Evolutionary conservation across 1,140 invertebrate species (phyloP).

Genomic region (Drosophila varians): DNA sequence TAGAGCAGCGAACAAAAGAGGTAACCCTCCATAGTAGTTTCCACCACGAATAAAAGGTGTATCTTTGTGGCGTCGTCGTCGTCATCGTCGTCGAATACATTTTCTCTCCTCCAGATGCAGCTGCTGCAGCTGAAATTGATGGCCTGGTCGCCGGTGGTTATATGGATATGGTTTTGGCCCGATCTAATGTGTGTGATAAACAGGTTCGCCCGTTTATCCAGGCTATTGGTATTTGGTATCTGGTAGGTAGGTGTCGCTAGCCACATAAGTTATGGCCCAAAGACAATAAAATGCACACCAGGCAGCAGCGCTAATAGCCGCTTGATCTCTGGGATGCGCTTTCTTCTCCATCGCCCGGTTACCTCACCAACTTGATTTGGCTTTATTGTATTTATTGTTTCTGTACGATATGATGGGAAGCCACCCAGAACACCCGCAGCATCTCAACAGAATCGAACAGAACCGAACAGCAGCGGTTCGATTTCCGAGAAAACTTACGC

Average conservation of each 20-base stretch:
- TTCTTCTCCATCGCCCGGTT: constrained; percentile 26
- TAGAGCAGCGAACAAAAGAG: constrained; percentile 82
- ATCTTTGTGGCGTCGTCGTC: constrained; percentile 53
- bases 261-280: constrained; percentile 73
- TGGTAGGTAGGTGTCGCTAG: constrained; percentile 75
- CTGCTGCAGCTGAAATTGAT: constrained; percentile 76
- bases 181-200: constrained; percentile 81
- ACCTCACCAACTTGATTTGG: constrained; percentile 53
- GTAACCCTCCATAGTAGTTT: constrained; percentile 37
- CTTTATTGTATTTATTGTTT: constrained; percentile 30
- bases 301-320: constrained; percentile 76
- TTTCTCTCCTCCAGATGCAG: constrained; percentile 29
- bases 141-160: constrained; percentile 4
- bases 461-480: constrained; percentile 29
- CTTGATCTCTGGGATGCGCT: constrained; percentile 39
- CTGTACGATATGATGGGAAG: constrained; percentile 18
- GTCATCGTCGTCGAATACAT: constrained; percentile 9
- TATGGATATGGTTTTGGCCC: constrained; percentile 37
- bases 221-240: no score
- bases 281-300: constrained; percentile 82
- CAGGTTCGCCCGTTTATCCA: constrained; percentile 68
- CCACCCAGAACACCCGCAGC: constrained; percentile 64
- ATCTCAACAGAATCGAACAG: background rate
- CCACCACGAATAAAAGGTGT: constrained; percentile 55
- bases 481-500: constrained; percentile 75